These are phyloP conservation scores for Eleutherodactylus coqui DNA, from an alignment of 2,797 vertebrate species.

Conservation along the genomic window DNA sequence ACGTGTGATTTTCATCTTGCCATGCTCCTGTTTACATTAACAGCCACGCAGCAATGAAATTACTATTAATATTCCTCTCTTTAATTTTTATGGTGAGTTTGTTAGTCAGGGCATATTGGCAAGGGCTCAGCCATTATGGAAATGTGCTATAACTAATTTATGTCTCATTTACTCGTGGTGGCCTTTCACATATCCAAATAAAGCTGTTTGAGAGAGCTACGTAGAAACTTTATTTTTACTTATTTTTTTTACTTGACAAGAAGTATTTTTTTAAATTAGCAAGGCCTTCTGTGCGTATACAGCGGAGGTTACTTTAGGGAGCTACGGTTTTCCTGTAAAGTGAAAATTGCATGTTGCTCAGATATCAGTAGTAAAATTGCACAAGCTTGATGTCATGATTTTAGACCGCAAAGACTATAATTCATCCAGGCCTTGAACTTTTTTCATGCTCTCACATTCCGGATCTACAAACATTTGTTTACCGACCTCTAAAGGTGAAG, in stretches of 20 bases:
- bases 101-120: background rate
- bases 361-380: too few species aligned
- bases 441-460: too few species aligned
- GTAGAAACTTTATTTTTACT: background rate
- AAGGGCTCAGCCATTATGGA: constrained; percentile 24
- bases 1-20: background rate
- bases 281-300: background rate
- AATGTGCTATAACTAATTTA: constrained; percentile 19
- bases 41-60: background rate
- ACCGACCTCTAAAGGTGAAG: too few species aligned
- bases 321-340: background rate
- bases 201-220: background rate
- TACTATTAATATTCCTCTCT: constrained; percentile 30
- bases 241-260: background rate
- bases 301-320: background rate
- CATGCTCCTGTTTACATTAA: background rate
- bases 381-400: background rate
- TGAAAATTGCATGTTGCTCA: too few species aligned
- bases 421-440: too few species aligned
- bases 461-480: too few species aligned
- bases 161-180: constrained; percentile 12
- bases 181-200: constrained; percentile 7
- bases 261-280: constrained; percentile 18
- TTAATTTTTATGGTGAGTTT: constrained; percentile 5
- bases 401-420: background rate